A percentile compares a stretch with the other conserved stretches of the same genome.
Conservation (phyloP, 2,113 vertebrate genomes). For the Sinocyclocheilus maitianheensis region DNA sequence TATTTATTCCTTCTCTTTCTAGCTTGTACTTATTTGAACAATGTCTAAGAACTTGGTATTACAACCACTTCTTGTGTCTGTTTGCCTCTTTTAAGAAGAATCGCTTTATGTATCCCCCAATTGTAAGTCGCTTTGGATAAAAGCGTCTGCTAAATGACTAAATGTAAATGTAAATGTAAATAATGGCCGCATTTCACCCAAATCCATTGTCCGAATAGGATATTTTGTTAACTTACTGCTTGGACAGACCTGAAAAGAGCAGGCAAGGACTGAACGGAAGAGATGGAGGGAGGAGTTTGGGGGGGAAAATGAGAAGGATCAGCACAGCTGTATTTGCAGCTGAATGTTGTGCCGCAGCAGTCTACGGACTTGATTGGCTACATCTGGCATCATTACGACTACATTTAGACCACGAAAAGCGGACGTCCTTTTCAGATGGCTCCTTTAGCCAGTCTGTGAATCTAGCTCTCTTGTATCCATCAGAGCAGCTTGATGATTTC, state of each 20-base stretch:
- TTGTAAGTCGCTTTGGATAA: too few species aligned
- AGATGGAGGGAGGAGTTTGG: slow-evolving; percentile 28
- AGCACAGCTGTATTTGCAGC: slow-evolving; percentile 73
- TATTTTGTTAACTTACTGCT: slow-evolving; percentile 63
- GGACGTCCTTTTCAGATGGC: slow-evolving; percentile 27
- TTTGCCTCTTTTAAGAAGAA: too few species aligned
- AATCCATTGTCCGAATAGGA: slow-evolving; percentile 68
- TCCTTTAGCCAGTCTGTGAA: slow-evolving; percentile 28
- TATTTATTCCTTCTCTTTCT: too few species aligned
- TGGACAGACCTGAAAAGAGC: slow-evolving; percentile 57
- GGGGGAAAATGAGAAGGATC: slow-evolving; percentile 19
- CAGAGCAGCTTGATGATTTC: slow-evolving; percentile 7
- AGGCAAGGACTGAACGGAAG: slow-evolving; percentile 4
- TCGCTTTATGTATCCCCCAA: too few species aligned
- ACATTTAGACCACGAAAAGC: slow-evolving; percentile 54
- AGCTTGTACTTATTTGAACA: too few species aligned
- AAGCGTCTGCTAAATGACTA: too few species aligned
- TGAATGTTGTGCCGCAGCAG: slow-evolving; percentile 63
- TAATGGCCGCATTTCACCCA: slow-evolving; percentile 67
- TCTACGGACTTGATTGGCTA: slow-evolving; percentile 70
- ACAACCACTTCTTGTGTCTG: too few species aligned
- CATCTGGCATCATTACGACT: slow-evolving; percentile 70
- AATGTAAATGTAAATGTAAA: too few species aligned
- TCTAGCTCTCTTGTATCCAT: slow-evolving; percentile 32
- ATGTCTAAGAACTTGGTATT: too few species aligned